Percentiles rank a stretch among this genome's conserved stretches.
Conservation (phyloP, 1,140 invertebrate genomes). For the Drosophila funebris region DNA sequence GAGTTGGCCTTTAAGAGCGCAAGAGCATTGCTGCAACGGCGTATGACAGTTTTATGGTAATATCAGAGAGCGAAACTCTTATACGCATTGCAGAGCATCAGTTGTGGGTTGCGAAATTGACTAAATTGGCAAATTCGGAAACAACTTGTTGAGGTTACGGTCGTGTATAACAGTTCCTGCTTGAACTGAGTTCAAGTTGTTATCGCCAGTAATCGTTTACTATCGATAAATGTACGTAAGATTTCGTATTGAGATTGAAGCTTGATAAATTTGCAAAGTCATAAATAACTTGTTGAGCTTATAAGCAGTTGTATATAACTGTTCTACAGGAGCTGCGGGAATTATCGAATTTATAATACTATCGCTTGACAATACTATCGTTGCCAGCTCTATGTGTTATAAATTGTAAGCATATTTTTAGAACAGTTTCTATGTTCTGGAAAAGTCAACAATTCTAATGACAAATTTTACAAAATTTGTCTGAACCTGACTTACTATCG, state of each 20-base stretch:
- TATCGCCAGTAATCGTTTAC: neutral
- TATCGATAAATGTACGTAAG: too few relatives aligned
- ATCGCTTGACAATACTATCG: too few relatives aligned
- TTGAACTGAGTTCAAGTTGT: neutral
- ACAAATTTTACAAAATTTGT: too few relatives aligned
- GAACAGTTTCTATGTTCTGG: too few relatives aligned
- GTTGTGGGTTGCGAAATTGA: slow-evolving; percentile 41
- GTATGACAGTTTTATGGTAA: slow-evolving; percentile 40
- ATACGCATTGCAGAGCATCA: slow-evolving; percentile 5
- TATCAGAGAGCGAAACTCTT: slow-evolving; percentile 36
- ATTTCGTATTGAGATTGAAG: too few relatives aligned
- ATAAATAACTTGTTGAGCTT: slow-evolving; percentile 60
- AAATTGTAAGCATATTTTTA: too few relatives aligned
- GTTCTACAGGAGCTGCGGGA: too few relatives aligned
- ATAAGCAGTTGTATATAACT: neutral
- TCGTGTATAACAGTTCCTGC: neutral
- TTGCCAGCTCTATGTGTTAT: too few relatives aligned
- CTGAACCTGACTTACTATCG: too few relatives aligned
- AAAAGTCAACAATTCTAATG: too few relatives aligned
- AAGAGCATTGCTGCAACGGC: neutral
- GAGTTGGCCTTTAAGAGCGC: slow-evolving; percentile 9
- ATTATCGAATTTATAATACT: too few relatives aligned
- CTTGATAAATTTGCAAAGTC: slow-evolving; percentile 12
- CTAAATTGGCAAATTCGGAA: slow-evolving; percentile 46
- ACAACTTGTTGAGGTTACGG: slow-evolving; percentile 61